Percentiles rank a stretch among this genome's conserved stretches.
Conservation (phyloP, 2,113 vertebrate species). For the Thermophis baileyi region DNA sequence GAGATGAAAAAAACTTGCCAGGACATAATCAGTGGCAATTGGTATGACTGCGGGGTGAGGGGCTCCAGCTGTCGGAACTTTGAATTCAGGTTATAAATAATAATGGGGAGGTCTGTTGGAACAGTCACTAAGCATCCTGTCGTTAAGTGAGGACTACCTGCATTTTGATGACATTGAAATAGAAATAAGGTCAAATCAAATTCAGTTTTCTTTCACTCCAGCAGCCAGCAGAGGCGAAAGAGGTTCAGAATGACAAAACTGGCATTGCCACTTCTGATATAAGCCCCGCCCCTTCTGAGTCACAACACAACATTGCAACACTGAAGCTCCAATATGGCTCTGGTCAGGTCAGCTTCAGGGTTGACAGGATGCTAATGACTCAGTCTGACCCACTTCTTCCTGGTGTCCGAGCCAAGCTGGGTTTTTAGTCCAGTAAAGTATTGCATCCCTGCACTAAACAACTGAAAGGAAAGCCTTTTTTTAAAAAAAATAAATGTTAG, state of each 20-base stretch:
- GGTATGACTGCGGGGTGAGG: too few relatives aligned
- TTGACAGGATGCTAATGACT: background rate
- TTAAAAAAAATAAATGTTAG: background rate
- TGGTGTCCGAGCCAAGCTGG: background rate
- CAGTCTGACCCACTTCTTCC: background rate
- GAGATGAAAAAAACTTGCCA: background rate
- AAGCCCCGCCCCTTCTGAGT: background rate
- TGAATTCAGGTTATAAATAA: too few relatives aligned
- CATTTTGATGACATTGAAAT: background rate
- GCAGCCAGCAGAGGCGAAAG: background rate
- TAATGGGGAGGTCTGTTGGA: too few relatives aligned
- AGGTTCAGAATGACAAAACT: background rate
- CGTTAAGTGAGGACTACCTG: too few relatives aligned
- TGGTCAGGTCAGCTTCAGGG: too few relatives aligned
- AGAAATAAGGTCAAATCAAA: background rate
- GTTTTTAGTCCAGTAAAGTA: background rate
- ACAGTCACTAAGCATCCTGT: background rate
- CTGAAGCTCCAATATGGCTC: too few relatives aligned
- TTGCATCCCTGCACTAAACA: background rate
- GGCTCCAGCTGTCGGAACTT: too few relatives aligned
- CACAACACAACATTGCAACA: background rate
- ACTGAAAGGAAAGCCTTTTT: background rate
- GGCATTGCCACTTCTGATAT: too few relatives aligned
- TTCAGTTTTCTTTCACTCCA: background rate
- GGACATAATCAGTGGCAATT: background rate